phyloP scores from a whole-genome alignment of 2,797 vertebrate species.

The Ceyx erithaca region DNA sequence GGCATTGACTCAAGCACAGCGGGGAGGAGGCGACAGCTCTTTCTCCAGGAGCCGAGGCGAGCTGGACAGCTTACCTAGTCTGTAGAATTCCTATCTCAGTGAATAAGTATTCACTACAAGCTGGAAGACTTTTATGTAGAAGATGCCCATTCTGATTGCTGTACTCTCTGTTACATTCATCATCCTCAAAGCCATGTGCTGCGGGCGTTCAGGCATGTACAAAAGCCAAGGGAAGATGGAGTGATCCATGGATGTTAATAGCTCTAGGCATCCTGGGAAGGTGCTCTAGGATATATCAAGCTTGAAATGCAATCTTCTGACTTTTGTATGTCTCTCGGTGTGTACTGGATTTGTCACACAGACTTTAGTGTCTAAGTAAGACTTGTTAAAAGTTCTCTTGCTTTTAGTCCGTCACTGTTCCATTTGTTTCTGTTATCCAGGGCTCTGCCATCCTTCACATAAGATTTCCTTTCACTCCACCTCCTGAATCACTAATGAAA shows the following conservation, averaged over 20 bases:
- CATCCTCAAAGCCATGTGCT: conserved; percentile 78
- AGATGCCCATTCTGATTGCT: conserved; percentile 75
- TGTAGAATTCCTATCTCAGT: conserved; percentile 76
- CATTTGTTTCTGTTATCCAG: conserved; percentile 77
- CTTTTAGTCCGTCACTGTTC: conserved; percentile 74
- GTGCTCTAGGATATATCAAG: conserved; percentile 63
- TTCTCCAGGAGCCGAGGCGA: conserved; percentile 68
- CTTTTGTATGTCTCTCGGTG: conserved; percentile 64
- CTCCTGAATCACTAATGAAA: conserved; percentile 70
- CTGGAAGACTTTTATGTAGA: conserved; percentile 78
- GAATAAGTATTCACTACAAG: conserved; percentile 73
- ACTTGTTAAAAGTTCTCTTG: conserved; percentile 74
- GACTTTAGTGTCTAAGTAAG: conserved; percentile 76
- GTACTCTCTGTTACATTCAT: conserved; percentile 71
- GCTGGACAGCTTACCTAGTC: conserved; percentile 81
- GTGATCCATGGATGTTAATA: conserved; percentile 74
- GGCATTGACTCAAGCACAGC: conserved; percentile 75
- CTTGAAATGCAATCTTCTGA: conserved; percentile 73
- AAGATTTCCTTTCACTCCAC: conserved; percentile 68
- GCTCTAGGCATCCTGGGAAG: conserved; percentile 72
- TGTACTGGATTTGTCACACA: conserved; percentile 73
- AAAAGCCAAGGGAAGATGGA: conserved; percentile 76
- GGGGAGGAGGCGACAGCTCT: conserved; percentile 61
- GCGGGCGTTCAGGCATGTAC: conserved; percentile 68
- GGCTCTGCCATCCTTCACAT: conserved; percentile 71